Conservation (phyloP, 2,888 invertebrate genomes). For the Lamellibrachia columna region DNA sequence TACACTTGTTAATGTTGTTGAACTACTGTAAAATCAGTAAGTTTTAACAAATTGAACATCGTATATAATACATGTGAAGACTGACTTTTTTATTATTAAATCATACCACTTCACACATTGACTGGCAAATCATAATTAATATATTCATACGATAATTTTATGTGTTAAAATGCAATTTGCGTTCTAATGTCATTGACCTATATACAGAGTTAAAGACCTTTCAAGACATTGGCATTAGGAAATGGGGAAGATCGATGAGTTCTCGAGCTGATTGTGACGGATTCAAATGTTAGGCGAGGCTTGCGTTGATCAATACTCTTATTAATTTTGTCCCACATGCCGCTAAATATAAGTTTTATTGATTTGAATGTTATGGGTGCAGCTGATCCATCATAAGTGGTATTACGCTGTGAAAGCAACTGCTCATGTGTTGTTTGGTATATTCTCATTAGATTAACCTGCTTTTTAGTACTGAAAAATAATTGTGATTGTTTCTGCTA, state of each 20-base stretch:
- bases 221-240: not conserved
- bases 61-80: not conserved
- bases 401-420: not conserved
- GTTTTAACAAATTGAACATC: not conserved
- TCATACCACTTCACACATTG: not conserved
- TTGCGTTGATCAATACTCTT: not conserved
- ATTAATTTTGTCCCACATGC: conserved; percentile 4
- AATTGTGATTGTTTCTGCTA: not conserved
- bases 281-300: not conserved
- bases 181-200: not conserved
- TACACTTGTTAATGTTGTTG: not conserved
- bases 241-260: not conserved
- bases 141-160: not conserved
- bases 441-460: not conserved
- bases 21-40: not conserved
- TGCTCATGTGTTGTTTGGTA: not conserved
- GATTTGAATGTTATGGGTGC: not conserved
- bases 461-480: not conserved
- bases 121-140: conserved; percentile 7
- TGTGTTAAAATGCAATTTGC: not conserved
- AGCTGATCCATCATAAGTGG: not conserved
- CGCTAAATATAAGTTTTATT: not conserved
- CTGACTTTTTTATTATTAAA: not conserved
- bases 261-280: not conserved
- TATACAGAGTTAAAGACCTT: not conserved